Evolutionary conservation across 2,113 vertebrate species (phyloP).

Genomic region (Tragelaphus imberbis): DNA sequence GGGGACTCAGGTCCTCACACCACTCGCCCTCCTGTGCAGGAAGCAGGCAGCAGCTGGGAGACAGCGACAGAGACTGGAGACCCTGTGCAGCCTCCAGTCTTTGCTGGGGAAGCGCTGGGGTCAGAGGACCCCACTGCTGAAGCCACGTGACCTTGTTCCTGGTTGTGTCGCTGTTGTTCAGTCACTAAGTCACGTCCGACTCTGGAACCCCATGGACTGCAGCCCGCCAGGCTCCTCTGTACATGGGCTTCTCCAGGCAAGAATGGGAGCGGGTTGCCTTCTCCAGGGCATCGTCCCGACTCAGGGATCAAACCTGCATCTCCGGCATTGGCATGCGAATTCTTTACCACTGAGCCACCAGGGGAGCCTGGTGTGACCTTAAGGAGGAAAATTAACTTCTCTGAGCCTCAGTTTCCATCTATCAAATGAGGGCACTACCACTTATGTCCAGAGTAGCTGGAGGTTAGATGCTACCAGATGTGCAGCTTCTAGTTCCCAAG

Average conservation of each 20-base stretch:
- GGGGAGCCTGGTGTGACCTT: neutral
- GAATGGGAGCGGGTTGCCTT: neutral
- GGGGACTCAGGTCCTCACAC: neutral
- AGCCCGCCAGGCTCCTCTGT: neutral
- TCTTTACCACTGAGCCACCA: neutral
- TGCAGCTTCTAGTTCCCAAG: neutral
- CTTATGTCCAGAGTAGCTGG: neutral
- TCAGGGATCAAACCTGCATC: neutral
- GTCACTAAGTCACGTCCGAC: neutral
- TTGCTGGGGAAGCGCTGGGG: neutral
- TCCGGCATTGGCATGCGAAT: fast-evolving
- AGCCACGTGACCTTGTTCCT: neutral
- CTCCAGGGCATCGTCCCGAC: neutral
- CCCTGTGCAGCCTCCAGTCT: neutral
- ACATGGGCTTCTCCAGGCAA: neutral
- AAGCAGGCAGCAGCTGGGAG: neutral
- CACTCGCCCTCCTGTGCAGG: neutral
- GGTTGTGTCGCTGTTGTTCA: neutral
- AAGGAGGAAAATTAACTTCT: neutral
- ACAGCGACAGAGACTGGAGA: neutral
- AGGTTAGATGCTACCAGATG: neutral
- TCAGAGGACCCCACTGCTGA: neutral
- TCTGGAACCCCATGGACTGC: neutral
- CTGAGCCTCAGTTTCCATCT: neutral
- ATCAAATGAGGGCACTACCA: neutral